Conservation (phyloP, 1,140 invertebrate genomes). For the Nasonia longicornis region DNA sequence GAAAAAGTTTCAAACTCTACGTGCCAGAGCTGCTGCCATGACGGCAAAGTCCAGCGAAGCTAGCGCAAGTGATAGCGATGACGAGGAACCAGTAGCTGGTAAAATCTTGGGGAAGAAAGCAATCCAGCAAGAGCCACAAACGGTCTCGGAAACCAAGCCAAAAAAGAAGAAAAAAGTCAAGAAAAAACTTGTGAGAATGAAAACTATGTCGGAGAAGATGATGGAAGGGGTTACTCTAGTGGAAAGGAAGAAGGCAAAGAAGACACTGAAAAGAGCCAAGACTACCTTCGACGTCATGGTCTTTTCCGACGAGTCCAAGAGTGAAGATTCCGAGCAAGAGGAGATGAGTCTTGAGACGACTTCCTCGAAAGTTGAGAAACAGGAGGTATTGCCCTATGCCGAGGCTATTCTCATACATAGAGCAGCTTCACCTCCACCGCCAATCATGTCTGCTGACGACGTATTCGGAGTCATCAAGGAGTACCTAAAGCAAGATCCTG, state of each 20-base stretch:
- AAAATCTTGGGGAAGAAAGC: not conserved
- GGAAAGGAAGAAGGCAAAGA: not conserved
- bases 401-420: conserved; percentile 1
- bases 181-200: conserved; percentile 39
- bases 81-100: not conserved
- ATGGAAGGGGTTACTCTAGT: not conserved
- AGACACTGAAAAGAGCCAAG: conserved; percentile 36
- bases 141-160: conserved; percentile 4
- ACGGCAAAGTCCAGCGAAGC: conserved; percentile 50
- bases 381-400: not conserved
- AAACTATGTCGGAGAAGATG: conserved; percentile 45
- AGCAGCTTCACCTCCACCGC: not conserved
- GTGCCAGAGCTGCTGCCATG: conserved; percentile 50
- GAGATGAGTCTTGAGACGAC: not conserved
- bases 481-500: conserved; percentile 33
- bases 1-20: conserved; percentile 57
- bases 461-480: conserved; percentile 50
- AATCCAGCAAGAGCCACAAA: conserved; percentile 7
- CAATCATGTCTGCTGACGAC: conserved; percentile 49
- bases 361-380: not conserved
- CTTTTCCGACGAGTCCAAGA: not conserved
- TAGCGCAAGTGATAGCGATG: conserved; percentile 46
- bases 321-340: not conserved
- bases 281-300: conserved; percentile 24
- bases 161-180: conserved; percentile 8